Evolutionary conservation across 2,797 vertebrate species (phyloP), one percentile per base, ranked within the genome.

Genomic region (Leuciscus waleckii): DNA sequence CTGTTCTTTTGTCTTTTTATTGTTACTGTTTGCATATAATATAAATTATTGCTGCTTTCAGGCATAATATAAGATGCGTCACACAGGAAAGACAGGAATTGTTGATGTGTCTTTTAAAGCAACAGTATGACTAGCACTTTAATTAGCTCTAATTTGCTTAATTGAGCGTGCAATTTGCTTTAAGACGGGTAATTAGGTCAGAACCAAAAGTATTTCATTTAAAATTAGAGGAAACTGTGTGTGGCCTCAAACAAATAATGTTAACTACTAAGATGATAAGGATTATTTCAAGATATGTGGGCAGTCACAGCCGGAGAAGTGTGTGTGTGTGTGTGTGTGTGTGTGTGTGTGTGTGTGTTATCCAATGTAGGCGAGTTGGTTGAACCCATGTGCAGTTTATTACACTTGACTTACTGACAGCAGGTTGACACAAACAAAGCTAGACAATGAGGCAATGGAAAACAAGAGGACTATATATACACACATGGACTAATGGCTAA

Each of bases 241-340:
- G 88, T 85, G 77, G 74, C 87, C 79, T 90, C 80, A 82, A 65
- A 84, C 51, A 79, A 79, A 84, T 79, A 87, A 88, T 86, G 82
- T 68, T 90, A 91, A 92, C 89, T 91, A 88, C 13, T 87, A 81
- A 91, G 88, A 86, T 89, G 70, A 89, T 90, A 91, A 91, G 91
- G 79, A 74, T 79, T 88, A 79, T 91, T 90, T 78, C 26, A 68
- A 54, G 58, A 32, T 56, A 16, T 23, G 21, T 9, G 35, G 3
- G 51, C 21, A 35, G 17, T 75, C 73, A 54, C 29, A 75, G 10
- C 5, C 13, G 3, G 43, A 46, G 13, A 46, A 46, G 19, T 74
- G 10, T 49, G 5, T 54, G 17, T 71, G 16, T 43, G 2, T 46
- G 49, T 49, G 49, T 49, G 35, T 37, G 35, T 37, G 35, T 73